These are phyloP conservation scores for Discoglossus pictus DNA, from an alignment of 2,797 vertebrate species.

Conservation along the genomic window DNA sequence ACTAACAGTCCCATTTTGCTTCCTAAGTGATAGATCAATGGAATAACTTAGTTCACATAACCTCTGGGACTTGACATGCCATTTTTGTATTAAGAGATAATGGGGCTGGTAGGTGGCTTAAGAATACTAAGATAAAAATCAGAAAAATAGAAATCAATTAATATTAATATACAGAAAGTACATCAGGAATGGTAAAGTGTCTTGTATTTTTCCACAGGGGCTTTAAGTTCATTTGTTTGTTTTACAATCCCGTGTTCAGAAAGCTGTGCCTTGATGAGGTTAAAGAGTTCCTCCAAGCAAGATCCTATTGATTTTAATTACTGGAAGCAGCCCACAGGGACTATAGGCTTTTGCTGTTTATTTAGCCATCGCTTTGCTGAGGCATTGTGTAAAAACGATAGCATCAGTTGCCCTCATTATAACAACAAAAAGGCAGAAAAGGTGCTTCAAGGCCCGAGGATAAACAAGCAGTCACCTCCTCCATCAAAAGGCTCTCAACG, in stretches of 20 bases:
- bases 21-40: constrained; percentile 58
- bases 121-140: constrained; percentile 44
- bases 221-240: constrained; percentile 64
- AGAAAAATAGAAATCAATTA: constrained; percentile 20
- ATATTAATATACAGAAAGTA: constrained; percentile 45
- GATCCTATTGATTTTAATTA: constrained; percentile 99
- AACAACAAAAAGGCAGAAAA: constrained; percentile 87
- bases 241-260: constrained; percentile 62
- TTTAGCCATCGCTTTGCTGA: constrained; percentile 80
- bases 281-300: constrained; percentile 84
- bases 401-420: constrained; percentile 91
- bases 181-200: constrained; percentile 49
- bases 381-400: constrained; percentile 91
- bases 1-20: constrained; percentile 37
- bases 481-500: constrained; percentile 17
- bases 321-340: constrained; percentile 88
- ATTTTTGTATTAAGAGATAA: constrained; percentile 37
- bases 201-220: constrained; percentile 53
- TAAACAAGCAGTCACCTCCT: constrained; percentile 65
- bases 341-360: constrained; percentile 91
- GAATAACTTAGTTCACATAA: constrained; percentile 54
- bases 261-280: constrained; percentile 67
- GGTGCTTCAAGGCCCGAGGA: constrained; percentile 73
- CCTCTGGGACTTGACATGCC: constrained; percentile 47
- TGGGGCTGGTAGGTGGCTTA: constrained; percentile 22